Evolutionary conservation across 2,113 vertebrate species (phyloP).

Genomic region (Aphyosemion australe): DNA sequence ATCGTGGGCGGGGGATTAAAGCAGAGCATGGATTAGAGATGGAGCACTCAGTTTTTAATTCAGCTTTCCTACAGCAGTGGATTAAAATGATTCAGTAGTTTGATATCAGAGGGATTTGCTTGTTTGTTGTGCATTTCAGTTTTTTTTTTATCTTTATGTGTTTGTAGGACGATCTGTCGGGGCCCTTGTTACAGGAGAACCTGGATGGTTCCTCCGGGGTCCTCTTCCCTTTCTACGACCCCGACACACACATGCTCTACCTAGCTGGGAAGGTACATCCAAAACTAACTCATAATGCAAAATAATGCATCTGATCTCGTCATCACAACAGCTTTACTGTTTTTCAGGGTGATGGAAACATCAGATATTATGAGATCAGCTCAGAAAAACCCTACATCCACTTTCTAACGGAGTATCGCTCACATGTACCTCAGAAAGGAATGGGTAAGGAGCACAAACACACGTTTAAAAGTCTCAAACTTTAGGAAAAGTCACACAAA

Average conservation of each 20-base stretch:
- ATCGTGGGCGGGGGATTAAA: conserved; percentile 52
- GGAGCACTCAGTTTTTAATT: conserved; percentile 45
- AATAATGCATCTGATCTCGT: background rate
- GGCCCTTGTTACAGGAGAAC: conserved; percentile 88
- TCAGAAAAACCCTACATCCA: conserved; percentile 87
- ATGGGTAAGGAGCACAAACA: conserved; percentile 80
- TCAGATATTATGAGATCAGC: conserved; percentile 91
- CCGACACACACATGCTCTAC: conserved; percentile 90
- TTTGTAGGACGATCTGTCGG: conserved; percentile 86
- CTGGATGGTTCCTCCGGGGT: conserved; percentile 89
- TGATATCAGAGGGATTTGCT: conserved; percentile 19
- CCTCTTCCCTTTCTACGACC: conserved; percentile 89
- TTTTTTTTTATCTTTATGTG: background rate
- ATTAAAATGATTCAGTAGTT: conserved; percentile 37
- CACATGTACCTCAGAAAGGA: conserved; percentile 89
- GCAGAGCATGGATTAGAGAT: conserved; percentile 52
- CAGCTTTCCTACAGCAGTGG: conserved; percentile 15
- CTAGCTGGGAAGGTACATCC: conserved; percentile 88
- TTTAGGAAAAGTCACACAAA: background rate
- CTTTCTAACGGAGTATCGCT: conserved; percentile 88
- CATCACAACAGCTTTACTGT: background rate
- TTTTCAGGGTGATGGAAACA: conserved; percentile 89
- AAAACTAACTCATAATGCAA: background rate
- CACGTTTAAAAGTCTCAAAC: background rate
- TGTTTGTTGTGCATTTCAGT: conserved; percentile 10